These are phyloP conservation scores for Capitella teleta DNA, from an alignment of 1,140 invertebrate species.

Conservation along the genomic window DNA sequence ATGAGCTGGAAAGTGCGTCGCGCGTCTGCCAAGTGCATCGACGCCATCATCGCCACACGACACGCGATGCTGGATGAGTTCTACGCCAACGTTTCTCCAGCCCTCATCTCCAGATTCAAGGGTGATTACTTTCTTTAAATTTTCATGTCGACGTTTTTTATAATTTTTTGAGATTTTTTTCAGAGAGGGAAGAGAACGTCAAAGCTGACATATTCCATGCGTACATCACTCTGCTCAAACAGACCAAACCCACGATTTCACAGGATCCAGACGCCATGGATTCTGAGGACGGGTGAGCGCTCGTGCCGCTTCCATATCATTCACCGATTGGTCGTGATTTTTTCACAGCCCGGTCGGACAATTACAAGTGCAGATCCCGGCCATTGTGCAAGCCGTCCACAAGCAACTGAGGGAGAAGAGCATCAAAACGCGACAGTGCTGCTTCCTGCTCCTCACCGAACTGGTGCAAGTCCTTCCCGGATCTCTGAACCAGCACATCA, in stretches of 20 bases:
- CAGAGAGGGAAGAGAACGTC: slow-evolving; percentile 96
- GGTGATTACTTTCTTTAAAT: slow-evolving; percentile 42
- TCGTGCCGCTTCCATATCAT: not conserved
- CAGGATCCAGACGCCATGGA: slow-evolving; percentile 67
- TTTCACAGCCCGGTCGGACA: slow-evolving; percentile 32
- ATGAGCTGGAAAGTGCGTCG: slow-evolving; percentile 97
- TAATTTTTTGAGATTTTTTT: slow-evolving; percentile 18
- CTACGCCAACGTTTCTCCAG: slow-evolving; percentile 76
- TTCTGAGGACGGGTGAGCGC: slow-evolving; percentile 59
- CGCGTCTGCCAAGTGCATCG: slow-evolving; percentile 91
- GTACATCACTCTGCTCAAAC: slow-evolving; percentile 81
- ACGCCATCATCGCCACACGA: slow-evolving; percentile 83
- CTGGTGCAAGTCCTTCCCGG: slow-evolving; percentile 78
- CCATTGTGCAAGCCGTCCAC: slow-evolving; percentile 74
- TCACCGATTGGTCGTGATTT: not conserved
- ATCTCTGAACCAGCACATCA: slow-evolving; percentile 72
- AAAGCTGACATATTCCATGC: slow-evolving; percentile 96
- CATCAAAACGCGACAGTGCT: slow-evolving; percentile 83
- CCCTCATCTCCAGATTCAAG: slow-evolving; percentile 84
- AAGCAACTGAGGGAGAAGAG: slow-evolving; percentile 86
- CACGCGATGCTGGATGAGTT: slow-evolving; percentile 83
- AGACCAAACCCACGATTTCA: slow-evolving; percentile 63
- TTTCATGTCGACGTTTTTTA: not conserved
- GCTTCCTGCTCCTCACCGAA: slow-evolving; percentile 80
- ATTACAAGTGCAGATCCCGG: slow-evolving; percentile 49